Conservation (phyloP, 2,888 invertebrate species). For the Ophion costatus region DNA sequence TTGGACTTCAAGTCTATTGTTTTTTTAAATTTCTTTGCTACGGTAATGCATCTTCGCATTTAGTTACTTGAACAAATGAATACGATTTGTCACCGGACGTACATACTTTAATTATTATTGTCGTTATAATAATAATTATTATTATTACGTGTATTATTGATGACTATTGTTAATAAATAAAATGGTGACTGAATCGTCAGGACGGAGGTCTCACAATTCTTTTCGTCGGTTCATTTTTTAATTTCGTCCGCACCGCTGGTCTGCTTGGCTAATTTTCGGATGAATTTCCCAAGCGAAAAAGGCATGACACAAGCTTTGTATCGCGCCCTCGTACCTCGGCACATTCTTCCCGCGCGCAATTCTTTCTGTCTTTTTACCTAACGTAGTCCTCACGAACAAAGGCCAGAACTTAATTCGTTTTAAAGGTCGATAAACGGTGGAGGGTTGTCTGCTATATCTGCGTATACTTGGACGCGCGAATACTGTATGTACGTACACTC, state of each 20-base stretch:
- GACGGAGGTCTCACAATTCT: neutral
- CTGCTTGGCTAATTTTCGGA: slow-evolving; percentile 55
- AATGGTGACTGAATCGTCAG: too few relatives aligned
- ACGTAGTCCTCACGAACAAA: slow-evolving; percentile 50
- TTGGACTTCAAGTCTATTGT: too few relatives aligned
- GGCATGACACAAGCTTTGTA: slow-evolving; percentile 32
- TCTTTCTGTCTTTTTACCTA: slow-evolving; percentile 10
- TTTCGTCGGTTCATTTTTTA: neutral
- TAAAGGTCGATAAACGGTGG: slow-evolving; percentile 45
- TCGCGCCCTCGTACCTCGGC: slow-evolving; percentile 1
- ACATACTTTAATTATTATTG: too few relatives aligned
- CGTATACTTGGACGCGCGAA: too few relatives aligned
- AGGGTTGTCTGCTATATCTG: neutral
- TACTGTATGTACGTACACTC: neutral
- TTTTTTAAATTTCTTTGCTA: too few relatives aligned
- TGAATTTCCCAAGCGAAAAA: slow-evolving; percentile 48
- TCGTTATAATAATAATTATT: too few relatives aligned
- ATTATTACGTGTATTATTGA: too few relatives aligned
- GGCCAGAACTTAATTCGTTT: slow-evolving; percentile 53
- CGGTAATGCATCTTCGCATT: too few relatives aligned
- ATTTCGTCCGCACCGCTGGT: slow-evolving; percentile 7
- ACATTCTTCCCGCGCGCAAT: neutral
- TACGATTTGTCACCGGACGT: too few relatives aligned
- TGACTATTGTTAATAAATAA: too few relatives aligned
- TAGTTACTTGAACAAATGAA: too few relatives aligned